Evolutionary conservation across 2,113 vertebrate genomes (phyloP), one percentile per base, ranked within the genome.

Genomic region (Platichthys flesus): DNA sequence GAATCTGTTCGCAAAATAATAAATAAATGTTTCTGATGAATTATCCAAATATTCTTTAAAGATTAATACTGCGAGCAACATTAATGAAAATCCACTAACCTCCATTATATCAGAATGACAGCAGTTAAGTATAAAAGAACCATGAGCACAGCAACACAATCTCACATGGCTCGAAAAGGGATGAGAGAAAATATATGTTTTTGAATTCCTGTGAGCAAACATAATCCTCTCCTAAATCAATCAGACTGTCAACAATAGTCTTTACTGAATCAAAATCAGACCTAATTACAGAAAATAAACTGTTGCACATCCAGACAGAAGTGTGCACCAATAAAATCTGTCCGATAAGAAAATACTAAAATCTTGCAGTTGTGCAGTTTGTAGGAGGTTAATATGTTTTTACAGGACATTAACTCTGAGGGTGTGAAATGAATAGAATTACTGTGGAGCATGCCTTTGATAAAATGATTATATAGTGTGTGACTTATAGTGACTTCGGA

Each of bases 171-270:
- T 2, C 1, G 14, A 65, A 49, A 1, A 51, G 18, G 13, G 8
- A 10, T 7, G 15, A 20, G 2, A 65, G 15, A 14, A 21, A 35
- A 51, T 10, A 9, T 26, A 9, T 15, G 24, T 47, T 58, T 75
- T 37, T 37, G 9, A 67, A 35, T 35, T n/a, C 23, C 14, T 1
- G 37, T 28, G 57, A 67, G 52, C 2, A 9, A 13, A 58, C 23
- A 23, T 54, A 62, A 49, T 64, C 7, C 58, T 64, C 16, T n/a
- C n/a, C 23, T 20, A 65, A 47, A 74, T 21, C 21, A 52, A 47
- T 7, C 65, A 70, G 49, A 69, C 9, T 15, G 54, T 57, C n/a
- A 40, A 14, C 5, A 37, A 45, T 61, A 13, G 4, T 42, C 51
- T 6, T 23, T 45, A 16, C 49, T 56, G n/a, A 40, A 66, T 13